Evolutionary conservation across 2,797 vertebrate genomes (phyloP), one percentile per base, ranked within the genome.

Genomic region (Anabas testudineus): DNA sequence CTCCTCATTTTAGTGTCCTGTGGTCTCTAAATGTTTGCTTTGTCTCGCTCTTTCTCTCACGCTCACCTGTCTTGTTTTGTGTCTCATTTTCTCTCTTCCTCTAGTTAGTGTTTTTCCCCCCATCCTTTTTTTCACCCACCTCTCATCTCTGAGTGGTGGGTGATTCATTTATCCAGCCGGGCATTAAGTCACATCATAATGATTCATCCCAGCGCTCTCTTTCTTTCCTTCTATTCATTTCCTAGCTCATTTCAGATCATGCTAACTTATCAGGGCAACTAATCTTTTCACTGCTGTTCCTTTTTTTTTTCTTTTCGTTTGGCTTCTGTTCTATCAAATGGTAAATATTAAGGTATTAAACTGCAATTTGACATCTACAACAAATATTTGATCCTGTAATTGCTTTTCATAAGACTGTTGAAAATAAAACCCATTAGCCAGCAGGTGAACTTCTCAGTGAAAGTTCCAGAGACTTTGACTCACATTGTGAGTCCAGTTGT

Each of bases 181-280:
- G 57, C n/a, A 55, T 74, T 64, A 61, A 74, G 75, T 80, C 72
- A 70, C 46, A 68, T 67, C 57, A 63, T 42, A 22, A 72, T 73
- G 39, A 82, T 54, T 81, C 45, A 37, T 59, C 46, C 42, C 0
- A 16, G 42, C 58, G 71, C 34, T 57, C 47, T 28, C 45, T 43
- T 34, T 65, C 39, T 42, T 7, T 49, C 39, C 9, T 60, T 37
- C 39, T 43, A n/a, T 51, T 41, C 28, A 28, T 0, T 22, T 55
- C 37, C 19, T 41, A 16, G 55, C 32, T 45, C 47, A 67, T 75
- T 55, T 59, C 28, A 67, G 28, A 39, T 12, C 30, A 65, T 10
- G 36, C 19, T 22, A 32, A 16, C 45, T 55, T 19, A 22, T 34
- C 47, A 22, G 39, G 39, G 37, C 32, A 7, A 47, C 28, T 47